Evolutionary conservation across 2,888 invertebrate species (phyloP).

Genomic region (Ophioninae sp.): DNA sequence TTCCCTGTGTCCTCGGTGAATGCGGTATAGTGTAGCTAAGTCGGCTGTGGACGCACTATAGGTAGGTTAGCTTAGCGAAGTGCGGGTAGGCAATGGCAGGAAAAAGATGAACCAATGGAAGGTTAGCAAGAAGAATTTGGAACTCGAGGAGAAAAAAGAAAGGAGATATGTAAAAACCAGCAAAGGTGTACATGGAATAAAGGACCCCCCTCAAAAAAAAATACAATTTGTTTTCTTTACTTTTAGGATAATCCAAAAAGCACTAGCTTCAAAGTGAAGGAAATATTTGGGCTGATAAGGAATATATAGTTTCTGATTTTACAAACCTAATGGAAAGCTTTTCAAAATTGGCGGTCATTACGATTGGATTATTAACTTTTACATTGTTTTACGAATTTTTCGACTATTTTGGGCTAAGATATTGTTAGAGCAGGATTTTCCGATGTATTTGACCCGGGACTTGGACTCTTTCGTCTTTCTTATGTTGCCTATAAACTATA

Average conservation of each 20-base stretch:
- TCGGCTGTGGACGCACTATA: too few relatives aligned
- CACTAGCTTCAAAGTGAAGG: neutral
- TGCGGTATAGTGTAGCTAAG: too few relatives aligned
- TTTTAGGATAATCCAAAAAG: neutral
- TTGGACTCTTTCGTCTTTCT: slow-evolving; percentile 9
- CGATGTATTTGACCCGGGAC: neutral
- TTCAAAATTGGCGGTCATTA: neutral
- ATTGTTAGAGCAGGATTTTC: neutral
- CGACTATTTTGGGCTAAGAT: slow-evolving; percentile 15
- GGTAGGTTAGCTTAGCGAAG: too few relatives aligned
- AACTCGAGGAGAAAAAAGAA: too few relatives aligned
- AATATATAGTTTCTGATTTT: neutral
- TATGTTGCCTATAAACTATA: slow-evolving; percentile 43
- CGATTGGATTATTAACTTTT: neutral
- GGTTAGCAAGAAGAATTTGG: too few relatives aligned
- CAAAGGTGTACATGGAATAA: too few relatives aligned
- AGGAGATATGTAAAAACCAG: too few relatives aligned
- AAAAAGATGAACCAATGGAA: too few relatives aligned
- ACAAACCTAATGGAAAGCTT: neutral
- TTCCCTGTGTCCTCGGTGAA: too few relatives aligned
- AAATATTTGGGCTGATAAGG: neutral
- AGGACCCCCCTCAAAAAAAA: too few relatives aligned
- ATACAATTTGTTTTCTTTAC: neutral
- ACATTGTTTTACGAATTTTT: slow-evolving; percentile 46
- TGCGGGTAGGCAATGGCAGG: too few relatives aligned